Evolutionary conservation across 1,140 invertebrate genomes (phyloP), one percentile per base, ranked within the genome.

Genomic region (Drosophila pallidifrons): DNA sequence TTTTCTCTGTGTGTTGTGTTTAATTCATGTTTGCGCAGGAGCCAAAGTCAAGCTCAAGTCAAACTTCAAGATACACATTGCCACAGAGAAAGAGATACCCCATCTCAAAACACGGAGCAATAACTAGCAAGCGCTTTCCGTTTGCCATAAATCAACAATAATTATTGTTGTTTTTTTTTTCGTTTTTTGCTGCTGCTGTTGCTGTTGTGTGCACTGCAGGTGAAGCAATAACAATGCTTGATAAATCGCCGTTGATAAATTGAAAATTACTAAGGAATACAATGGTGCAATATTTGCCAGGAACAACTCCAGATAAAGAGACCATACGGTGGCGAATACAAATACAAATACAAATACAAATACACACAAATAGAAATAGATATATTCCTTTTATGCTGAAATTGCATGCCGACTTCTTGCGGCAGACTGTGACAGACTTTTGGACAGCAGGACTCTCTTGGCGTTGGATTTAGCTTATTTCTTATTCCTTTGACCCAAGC

Each of bases 181-280:
- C n/a, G n/a, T 20, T 3, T 20, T 20, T 20, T 20, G 20, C 3
- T 20, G 20, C 3, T 25, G 20, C 3, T 20, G 20, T 20, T 20
- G 20, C 3, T 5, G 5, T 16, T 55, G 6, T 38, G 8, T 75
- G 81, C 72, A 63, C 65, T 77, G 68, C 79, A 87, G 71, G 75
- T 82, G 67, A 69, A 30, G 47, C 54, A 49, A 58, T 67, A 77
- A 76, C 55, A 80, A 83, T 72, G 61, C 59, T 63, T 85, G 85
- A 90, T 89, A 89, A 89, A 89, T 89, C 81, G 69, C 65, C 63
- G 72, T 66, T 71, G 85, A 89, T 89, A 89, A 85, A 89, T 90
- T 88, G 86, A 70, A 89, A 89, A 89, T 86, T 89, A 85, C 81
- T 61, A 64, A 60, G 70, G 28, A 64, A 59, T 69, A 72, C 67